phyloP scores from a whole-genome alignment of 2,888 invertebrate species.

The Spicauda simplicius region DNA sequence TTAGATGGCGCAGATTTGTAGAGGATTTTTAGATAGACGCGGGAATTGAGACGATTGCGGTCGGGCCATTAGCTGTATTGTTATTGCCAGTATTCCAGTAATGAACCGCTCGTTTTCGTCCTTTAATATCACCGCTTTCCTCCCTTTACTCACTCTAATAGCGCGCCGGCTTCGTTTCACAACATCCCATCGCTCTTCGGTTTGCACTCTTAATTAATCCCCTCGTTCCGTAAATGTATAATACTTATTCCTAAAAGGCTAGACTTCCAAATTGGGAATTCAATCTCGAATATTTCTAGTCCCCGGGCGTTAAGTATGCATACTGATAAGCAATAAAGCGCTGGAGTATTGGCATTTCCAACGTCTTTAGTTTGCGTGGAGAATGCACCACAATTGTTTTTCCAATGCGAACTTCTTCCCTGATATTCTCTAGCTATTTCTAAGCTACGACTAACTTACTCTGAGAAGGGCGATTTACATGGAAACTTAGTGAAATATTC shows the following conservation, averaged over 20 bases:
- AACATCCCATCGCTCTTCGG: conserved; percentile 61
- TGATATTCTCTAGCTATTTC: conserved; percentile 62
- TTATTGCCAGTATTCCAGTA: conserved; percentile 80
- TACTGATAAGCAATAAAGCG: conserved; percentile 67
- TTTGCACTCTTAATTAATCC: conserved; percentile 70
- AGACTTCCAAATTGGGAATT: conserved; percentile 50
- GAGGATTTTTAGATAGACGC: conserved; percentile 66
- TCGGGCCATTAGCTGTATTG: conserved; percentile 80
- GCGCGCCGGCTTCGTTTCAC: conserved; percentile 70
- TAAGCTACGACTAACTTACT: conserved; percentile 57
- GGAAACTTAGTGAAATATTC: conserved; percentile 79
- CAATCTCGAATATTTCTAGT: conserved; percentile 64
- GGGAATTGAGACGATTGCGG: conserved; percentile 73
- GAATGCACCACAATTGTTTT: conserved; percentile 67
- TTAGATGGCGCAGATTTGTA: conserved; percentile 59
- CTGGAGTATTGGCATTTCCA: conserved; percentile 61
- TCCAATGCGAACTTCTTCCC: conserved; percentile 58
- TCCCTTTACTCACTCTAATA: conserved; percentile 72
- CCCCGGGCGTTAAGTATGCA: conserved; percentile 64
- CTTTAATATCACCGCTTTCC: conserved; percentile 76
- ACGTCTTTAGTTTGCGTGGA: conserved; percentile 60
- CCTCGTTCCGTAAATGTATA: conserved; percentile 55
- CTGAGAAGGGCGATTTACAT: conserved; percentile 70
- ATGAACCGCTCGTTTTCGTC: conserved; percentile 77
- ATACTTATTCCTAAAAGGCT: conserved; percentile 35